These are phyloP conservation scores for Meda fulgida DNA, from an alignment of 2,797 vertebrate genomes.

Conservation along the genomic window DNA sequence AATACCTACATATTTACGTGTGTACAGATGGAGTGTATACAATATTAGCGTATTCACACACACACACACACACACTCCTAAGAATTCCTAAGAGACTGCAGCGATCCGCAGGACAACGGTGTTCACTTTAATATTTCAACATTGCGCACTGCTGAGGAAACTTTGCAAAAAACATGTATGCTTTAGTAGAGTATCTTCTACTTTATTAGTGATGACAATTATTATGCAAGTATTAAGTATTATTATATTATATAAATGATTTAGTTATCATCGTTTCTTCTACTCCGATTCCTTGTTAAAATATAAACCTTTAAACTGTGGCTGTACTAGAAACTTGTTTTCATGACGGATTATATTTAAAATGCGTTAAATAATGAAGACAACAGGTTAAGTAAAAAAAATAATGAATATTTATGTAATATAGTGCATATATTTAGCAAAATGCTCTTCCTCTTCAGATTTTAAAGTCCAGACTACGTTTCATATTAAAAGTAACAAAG, in stretches of 20 bases:
- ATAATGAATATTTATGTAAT: no score
- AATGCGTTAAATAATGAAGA: background rate
- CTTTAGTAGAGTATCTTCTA: background rate
- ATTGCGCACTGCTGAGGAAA: constrained; percentile 41
- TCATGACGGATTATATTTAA: background rate
- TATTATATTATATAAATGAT: no score
- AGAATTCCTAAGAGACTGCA: constrained; percentile 33
- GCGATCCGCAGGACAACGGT: constrained; percentile 36
- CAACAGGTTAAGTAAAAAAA: constrained; percentile 1
- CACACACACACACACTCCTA: background rate
- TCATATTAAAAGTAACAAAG: no score
- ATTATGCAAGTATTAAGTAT: no score
- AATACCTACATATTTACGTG: constrained; percentile 29
- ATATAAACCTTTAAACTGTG: background rate
- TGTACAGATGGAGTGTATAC: constrained; percentile 12
- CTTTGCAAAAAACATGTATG: background rate
- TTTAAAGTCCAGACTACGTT: no score
- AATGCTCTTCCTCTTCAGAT: background rate
- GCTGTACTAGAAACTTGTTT: no score
- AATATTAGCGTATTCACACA: constrained; percentile 15
- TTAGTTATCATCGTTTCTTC: background rate
- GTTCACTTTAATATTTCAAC: constrained; percentile 55
- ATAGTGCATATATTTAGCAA: background rate
- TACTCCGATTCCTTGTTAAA: background rate
- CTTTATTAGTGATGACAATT: background rate